Evolutionary conservation across 1,140 invertebrate genomes (phyloP), one percentile per base, ranked within the genome.

Genomic region (Drosophila sturtevanti): DNA sequence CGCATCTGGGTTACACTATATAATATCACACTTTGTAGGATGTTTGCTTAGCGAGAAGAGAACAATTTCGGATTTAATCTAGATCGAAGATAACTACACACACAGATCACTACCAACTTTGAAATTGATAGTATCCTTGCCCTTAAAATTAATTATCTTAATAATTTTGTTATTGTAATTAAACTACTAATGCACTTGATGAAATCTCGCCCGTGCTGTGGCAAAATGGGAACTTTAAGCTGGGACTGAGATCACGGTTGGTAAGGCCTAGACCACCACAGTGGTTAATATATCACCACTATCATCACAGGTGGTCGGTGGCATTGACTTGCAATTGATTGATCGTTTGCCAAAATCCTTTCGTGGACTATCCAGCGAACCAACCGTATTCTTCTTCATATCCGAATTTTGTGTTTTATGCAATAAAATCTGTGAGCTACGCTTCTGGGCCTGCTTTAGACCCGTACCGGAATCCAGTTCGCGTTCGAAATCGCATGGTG

Each of bases 281-380:
- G 94, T 93, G 65, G 93, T 93, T 22, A 94, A 90, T 75, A 94
- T 92, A 80, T 94, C 93, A 77, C 93, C 93, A 64, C 93, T 92
- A 9, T 93, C 92, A 14, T 87, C 90, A 31, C 62, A 77, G 2
- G 81, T 71, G 12, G 91, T n/a, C 51, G 91, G 92, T 34, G 93
- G 93, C 79, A 92, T 68, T 54, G 91, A 85, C 71, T 92, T 90
- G 74, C 91, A 92, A 60, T 92, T 92, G 34, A 92, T 92, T 6
- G 91, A 91, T 10, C 95, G 95, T 92, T 96, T 96, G 70, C 94
- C 95, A 92, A 96, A 96, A 79, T 96, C 96, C 92, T 96, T 97
- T 80, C 95, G 94, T 9, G 94, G 94, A 87, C 95, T 95, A 77
- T 95, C 94, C 68, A 94, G 94, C 38, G 95, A 95, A 72, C 95